Conservation (phyloP, 2,888 invertebrate species). For the Vannuccia rotundouncinata region DNA sequence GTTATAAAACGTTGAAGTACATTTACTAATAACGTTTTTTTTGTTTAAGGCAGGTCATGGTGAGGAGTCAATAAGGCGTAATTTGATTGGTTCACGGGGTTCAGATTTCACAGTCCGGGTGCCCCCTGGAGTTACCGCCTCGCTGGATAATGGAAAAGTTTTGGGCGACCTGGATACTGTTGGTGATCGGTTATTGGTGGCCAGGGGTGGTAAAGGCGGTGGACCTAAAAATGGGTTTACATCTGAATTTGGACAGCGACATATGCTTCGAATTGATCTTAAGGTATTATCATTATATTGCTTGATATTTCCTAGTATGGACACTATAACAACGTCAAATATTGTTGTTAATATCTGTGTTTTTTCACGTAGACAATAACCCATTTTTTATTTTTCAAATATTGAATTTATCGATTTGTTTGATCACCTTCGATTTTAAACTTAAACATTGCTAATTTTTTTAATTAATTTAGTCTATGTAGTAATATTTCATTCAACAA, state of each 20-base stretch:
- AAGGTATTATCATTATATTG: not conserved
- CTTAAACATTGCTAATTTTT: no score
- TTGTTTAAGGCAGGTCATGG: not conserved
- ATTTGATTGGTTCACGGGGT: conserved; percentile 20
- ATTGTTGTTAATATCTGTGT: no score
- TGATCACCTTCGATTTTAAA: no score
- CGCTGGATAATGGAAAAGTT: not conserved
- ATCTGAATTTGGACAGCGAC: conserved; percentile 27
- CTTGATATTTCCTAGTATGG: not conserved
- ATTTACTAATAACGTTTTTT: no score
- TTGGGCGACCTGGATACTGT: not conserved
- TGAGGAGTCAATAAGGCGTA: not conserved
- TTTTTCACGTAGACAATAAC: no score
- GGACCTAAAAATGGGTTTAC: conserved; percentile 36
- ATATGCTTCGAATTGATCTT: not conserved
- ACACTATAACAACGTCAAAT: no score
- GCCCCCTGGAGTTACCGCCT: not conserved
- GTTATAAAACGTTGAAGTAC: no score
- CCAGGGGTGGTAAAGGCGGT: conserved; percentile 44
- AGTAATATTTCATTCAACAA: no score
- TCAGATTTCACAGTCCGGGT: not conserved
- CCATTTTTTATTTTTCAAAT: no score
- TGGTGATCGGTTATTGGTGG: conserved; percentile 46
- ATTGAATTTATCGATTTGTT: no score
- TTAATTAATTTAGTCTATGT: no score